Evolutionary conservation across 2,797 vertebrate genomes (phyloP).

Genomic region (Dromococcyx pavoninus): DNA sequence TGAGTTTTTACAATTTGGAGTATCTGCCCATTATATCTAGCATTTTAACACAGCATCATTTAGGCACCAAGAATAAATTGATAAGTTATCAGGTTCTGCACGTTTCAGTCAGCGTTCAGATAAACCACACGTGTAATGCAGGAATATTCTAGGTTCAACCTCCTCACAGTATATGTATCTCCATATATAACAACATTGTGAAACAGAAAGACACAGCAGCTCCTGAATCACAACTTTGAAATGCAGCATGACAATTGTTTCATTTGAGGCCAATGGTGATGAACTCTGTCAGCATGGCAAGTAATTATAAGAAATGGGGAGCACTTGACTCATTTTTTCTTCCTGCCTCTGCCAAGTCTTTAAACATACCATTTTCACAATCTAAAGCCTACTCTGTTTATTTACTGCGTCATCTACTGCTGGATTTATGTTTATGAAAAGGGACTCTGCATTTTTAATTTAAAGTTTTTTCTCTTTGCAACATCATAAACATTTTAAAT

Average conservation of each 20-base stretch:
- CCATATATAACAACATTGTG: background rate
- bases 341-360: background rate
- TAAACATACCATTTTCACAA: background rate
- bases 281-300: background rate
- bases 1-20: background rate
- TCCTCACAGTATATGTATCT: background rate
- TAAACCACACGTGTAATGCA: background rate
- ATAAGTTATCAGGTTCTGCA: background rate
- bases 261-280: background rate
- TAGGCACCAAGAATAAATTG: background rate
- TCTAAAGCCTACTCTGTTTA: background rate
- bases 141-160: background rate
- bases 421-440: background rate
- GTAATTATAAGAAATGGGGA: background rate
- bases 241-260: background rate
- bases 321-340: background rate
- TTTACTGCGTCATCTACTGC: background rate
- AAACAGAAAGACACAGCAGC: background rate
- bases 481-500: background rate
- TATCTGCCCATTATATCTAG: background rate
- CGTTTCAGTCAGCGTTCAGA: background rate
- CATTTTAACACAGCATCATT: background rate
- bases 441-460: background rate
- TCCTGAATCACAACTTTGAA: slow-evolving; percentile 34
- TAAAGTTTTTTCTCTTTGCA: background rate